Conservation (phyloP, 2,888 invertebrate genomes). For the Endotricha flammealis region DNA sequence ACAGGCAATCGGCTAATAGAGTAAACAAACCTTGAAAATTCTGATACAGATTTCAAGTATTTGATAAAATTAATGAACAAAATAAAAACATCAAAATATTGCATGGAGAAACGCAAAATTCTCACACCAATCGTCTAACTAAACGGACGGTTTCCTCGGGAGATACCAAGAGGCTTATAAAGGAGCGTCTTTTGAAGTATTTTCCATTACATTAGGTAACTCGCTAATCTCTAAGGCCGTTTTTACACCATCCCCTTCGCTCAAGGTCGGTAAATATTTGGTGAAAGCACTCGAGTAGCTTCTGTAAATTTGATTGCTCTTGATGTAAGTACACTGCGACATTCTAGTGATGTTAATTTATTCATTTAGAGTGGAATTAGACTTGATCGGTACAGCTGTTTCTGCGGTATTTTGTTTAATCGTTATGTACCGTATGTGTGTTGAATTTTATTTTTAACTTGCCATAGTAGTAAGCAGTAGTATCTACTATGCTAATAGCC, state of each 20-base stretch:
- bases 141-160: constrained; percentile 26
- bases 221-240: constrained; percentile 45
- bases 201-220: constrained; percentile 60
- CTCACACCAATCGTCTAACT: constrained; percentile 28
- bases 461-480: too few species aligned
- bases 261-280: constrained; percentile 42
- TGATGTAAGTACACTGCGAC: constrained; percentile 1
- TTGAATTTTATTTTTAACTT: too few species aligned
- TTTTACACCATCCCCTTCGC: constrained; percentile 15
- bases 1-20: too few species aligned
- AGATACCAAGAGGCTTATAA: constrained; percentile 32
- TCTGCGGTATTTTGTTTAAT: constrained; percentile 5
- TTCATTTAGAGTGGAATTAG: constrained; percentile 15
- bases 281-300: constrained; percentile 35
- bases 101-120: constrained; percentile 7
- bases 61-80: too few species aligned
- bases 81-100: constrained; percentile 5
- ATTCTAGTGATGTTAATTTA: constrained; percentile 22
- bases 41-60: too few species aligned
- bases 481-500: too few species aligned
- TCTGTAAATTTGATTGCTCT: constrained; percentile 41
- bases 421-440: too few species aligned
- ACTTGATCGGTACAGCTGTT: constrained; percentile 12
- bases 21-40: too few species aligned
- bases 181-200: constrained; percentile 46